Percentiles rank a stretch among this genome's conserved stretches.
These are phyloP conservation scores for Megaleporinus macrocephalus DNA, from an alignment of 2,113 vertebrate genomes.

Conservation along the genomic window DNA sequence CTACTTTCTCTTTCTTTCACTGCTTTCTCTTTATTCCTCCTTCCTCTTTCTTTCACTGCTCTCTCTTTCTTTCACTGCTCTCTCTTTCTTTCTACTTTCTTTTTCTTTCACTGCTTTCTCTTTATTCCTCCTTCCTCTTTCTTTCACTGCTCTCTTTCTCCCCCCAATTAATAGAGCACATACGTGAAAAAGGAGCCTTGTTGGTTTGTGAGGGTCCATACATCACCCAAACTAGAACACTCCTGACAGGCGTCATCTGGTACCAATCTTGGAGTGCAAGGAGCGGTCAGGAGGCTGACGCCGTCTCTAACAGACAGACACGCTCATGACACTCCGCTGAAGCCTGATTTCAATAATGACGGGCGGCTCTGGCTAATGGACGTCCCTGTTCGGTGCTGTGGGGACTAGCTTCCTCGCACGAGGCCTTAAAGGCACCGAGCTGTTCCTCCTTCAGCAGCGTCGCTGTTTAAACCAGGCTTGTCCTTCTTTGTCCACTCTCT, in stretches of 20 bases:
- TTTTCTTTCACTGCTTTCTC: too few species aligned
- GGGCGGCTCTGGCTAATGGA: not conserved
- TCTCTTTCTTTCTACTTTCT: too few species aligned
- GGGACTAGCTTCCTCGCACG: not conserved
- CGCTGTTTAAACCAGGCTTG: too few species aligned
- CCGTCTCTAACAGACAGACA: conserved; percentile 26
- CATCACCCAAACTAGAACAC: conserved; percentile 74
- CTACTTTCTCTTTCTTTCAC: conserved; percentile 48
- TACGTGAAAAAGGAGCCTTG: conserved; percentile 69
- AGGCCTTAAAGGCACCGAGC: not conserved
- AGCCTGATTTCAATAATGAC: conserved; percentile 3
- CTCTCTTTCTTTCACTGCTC: conserved; percentile 26
- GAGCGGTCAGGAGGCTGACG: conserved; percentile 72
- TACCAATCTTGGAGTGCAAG: conserved; percentile 77
- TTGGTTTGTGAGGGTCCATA: conserved; percentile 73
- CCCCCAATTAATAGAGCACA: conserved; percentile 69
- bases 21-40: conserved; percentile 61
- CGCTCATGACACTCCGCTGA: not conserved
- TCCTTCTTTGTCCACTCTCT: too few species aligned
- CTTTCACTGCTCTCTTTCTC: conserved; percentile 50
- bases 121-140: too few species aligned
- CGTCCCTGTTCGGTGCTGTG: not conserved
- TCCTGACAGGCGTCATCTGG: conserved; percentile 75
- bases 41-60: not conserved
- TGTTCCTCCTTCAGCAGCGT: too few species aligned